Evolutionary conservation across 2,888 invertebrate species (phyloP).

Genomic region (Dryadula phaetusa): DNA sequence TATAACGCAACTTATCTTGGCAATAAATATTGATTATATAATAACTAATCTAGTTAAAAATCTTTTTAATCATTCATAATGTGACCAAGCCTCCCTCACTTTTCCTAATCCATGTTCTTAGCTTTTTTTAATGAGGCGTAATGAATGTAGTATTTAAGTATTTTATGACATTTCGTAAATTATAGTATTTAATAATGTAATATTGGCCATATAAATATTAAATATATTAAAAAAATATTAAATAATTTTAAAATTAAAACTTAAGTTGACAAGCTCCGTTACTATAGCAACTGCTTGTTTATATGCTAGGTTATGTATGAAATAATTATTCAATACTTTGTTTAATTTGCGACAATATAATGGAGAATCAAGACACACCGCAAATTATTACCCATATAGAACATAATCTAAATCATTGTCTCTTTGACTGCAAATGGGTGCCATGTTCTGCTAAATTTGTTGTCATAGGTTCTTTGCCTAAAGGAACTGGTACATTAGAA

Average conservation of each 20-base stretch:
- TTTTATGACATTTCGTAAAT: too few relatives aligned
- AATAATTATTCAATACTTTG: not conserved
- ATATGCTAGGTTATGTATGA: constrained; percentile 52
- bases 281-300: constrained; percentile 64
- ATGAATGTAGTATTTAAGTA: too few relatives aligned
- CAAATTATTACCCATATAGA: constrained; percentile 95
- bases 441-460: constrained; percentile 97
- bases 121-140: too few relatives aligned
- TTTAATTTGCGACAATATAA: constrained; percentile 35
- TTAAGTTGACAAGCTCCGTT: constrained; percentile 47
- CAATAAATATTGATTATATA: too few relatives aligned
- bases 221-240: too few relatives aligned
- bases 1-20: too few relatives aligned
- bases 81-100: too few relatives aligned
- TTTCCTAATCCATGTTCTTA: too few relatives aligned
- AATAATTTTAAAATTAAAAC: not conserved
- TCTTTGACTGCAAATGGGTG: constrained; percentile 98
- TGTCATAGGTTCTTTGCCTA: constrained; percentile 92
- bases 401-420: constrained; percentile 91
- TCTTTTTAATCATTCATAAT: too few relatives aligned
- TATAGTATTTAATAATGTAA: too few relatives aligned
- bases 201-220: not conserved
- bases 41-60: too few relatives aligned
- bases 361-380: constrained; percentile 88
- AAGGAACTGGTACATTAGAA: constrained; percentile 93